Evolutionary conservation across 2,888 invertebrate genomes (phyloP).

Genomic region (Epicampocera succincta): DNA sequence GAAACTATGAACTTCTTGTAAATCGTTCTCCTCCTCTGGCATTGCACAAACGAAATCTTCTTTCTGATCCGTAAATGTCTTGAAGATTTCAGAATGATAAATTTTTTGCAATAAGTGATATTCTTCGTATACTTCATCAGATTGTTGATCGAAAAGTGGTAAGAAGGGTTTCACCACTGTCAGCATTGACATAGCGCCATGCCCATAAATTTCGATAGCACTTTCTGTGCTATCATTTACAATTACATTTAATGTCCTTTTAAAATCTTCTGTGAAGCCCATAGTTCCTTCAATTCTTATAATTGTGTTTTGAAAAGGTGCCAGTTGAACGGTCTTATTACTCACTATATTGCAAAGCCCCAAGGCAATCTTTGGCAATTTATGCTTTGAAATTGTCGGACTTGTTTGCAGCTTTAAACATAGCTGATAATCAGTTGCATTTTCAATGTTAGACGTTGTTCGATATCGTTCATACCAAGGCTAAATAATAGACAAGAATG

Average conservation of each 20-base stretch:
- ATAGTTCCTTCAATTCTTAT: conserved; percentile 73
- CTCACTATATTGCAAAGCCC: conserved; percentile 73
- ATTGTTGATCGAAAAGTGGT: conserved; percentile 64
- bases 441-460: conserved; percentile 71
- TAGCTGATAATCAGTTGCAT: conserved; percentile 73
- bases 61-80: conserved; percentile 74
- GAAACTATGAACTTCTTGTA: conserved; percentile 15
- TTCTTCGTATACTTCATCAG: conserved; percentile 73
- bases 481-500: conserved; percentile 67
- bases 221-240: conserved; percentile 74
- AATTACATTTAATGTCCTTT: conserved; percentile 72
- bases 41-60: conserved; percentile 40
- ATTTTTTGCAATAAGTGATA: conserved; percentile 73
- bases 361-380: conserved; percentile 67
- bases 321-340: conserved; percentile 67
- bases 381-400: not conserved
- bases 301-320: conserved; percentile 51
- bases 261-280: conserved; percentile 76
- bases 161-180: conserved; percentile 63
- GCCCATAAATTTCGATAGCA: conserved; percentile 74
- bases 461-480: conserved; percentile 77
- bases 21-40: conserved; percentile 65
- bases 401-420: conserved; percentile 68
- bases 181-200: conserved; percentile 77
- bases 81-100: conserved; percentile 76